Percentiles rank a stretch among this genome's conserved stretches.
These are phyloP conservation scores for Rotaria macrura DNA, from an alignment of 2,888 invertebrate species.

Conservation along the genomic window DNA sequence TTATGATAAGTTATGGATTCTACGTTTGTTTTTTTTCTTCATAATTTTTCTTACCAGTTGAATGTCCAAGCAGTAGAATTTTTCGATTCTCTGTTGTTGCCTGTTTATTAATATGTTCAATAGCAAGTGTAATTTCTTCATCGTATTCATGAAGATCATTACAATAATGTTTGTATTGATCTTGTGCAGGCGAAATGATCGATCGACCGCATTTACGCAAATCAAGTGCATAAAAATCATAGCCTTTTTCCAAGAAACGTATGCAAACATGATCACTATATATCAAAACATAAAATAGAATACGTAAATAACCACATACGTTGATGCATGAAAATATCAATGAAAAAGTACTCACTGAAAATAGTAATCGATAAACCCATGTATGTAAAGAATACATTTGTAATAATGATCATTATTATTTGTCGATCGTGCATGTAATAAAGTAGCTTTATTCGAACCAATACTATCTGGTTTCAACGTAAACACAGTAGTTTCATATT, in stretches of 20 bases:
- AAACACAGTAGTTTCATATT: background rate
- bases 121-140: background rate
- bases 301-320: background rate
- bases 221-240: constrained; percentile 1
- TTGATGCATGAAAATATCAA: background rate
- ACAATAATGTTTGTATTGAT: background rate
- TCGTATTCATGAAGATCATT: background rate
- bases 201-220: background rate
- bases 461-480: background rate
- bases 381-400: background rate
- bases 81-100: background rate
- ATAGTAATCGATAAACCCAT: background rate
- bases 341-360: background rate
- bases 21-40: background rate
- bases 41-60: background rate
- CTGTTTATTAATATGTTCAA: background rate
- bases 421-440: background rate
- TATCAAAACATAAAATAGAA: background rate
- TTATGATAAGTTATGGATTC: background rate
- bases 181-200: background rate
- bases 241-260: background rate
- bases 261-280: background rate
- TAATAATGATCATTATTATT: background rate
- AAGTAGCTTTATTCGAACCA: background rate
- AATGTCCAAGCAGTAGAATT: background rate